A percentile compares a stretch with the other conserved stretches of the same genome.
Conservation (phyloP, 2,888 invertebrate species). For the Pammene fasciana region DNA sequence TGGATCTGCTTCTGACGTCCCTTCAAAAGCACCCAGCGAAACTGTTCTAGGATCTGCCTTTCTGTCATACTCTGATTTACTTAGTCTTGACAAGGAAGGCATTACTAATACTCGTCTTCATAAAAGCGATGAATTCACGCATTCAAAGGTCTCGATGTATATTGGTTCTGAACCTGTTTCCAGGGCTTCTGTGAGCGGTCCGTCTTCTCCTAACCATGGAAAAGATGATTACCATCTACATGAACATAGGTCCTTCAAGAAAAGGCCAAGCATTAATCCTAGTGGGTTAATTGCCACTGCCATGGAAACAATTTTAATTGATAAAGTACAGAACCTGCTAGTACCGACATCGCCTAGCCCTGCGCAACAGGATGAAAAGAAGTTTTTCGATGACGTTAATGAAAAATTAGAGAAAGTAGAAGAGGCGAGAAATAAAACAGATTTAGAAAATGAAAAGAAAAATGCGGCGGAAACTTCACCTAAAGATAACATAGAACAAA, state of each 20-base stretch:
- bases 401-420: conserved; percentile 61
- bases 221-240: conserved; percentile 56
- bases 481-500: not conserved
- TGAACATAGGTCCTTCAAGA: conserved; percentile 56
- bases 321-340: conserved; percentile 76
- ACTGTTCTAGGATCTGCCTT: conserved; percentile 83
- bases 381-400: conserved; percentile 74
- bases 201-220: conserved; percentile 54
- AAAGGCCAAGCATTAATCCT: conserved; percentile 61
- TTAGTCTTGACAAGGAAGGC: conserved; percentile 67
- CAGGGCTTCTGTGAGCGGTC: conserved; percentile 68
- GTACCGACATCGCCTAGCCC: conserved; percentile 70
- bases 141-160: conserved; percentile 72
- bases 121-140: conserved; percentile 67
- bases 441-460: conserved; percentile 11
- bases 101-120: conserved; percentile 59
- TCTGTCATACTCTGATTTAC: conserved; percentile 74
- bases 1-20: conserved; percentile 70
- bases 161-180: conserved; percentile 78
- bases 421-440: conserved; percentile 9
- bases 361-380: conserved; percentile 54
- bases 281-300: conserved; percentile 79
- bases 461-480: conserved; percentile 1
- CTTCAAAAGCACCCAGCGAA: conserved; percentile 71
- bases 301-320: conserved; percentile 82